Percentiles rank a stretch among this genome's conserved stretches.
phyloP scores from a whole-genome alignment of 1,140 invertebrate species.

The Conus betulinus region DNA sequence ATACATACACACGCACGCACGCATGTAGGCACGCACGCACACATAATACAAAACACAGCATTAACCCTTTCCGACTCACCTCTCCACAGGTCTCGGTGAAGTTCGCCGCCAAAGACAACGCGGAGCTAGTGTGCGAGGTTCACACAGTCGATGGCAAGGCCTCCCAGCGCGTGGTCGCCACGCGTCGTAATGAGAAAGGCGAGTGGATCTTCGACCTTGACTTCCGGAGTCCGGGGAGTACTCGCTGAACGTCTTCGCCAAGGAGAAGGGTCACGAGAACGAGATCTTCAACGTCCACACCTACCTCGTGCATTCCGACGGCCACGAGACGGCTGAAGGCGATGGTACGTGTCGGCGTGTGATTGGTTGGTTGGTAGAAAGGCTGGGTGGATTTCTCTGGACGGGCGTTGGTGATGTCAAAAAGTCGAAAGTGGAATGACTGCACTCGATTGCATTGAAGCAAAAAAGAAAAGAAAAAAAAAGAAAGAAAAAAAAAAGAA shows the following conservation, averaged over 20 bases:
- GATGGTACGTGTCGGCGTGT: not conserved
- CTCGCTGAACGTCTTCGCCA: slow-evolving; percentile 69
- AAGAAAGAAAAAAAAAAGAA: no score
- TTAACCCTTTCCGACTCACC: not conserved
- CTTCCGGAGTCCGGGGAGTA: slow-evolving; percentile 68
- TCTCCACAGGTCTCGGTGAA: slow-evolving; percentile 41
- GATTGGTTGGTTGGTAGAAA: no score
- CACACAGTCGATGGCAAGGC: slow-evolving; percentile 64
- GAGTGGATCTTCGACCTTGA: slow-evolving; percentile 68
- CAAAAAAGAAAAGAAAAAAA: no score
- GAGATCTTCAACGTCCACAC: slow-evolving; percentile 68
- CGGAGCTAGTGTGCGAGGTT: slow-evolving; percentile 67
- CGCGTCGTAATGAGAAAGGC: slow-evolving; percentile 51
- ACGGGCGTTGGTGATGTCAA: no score
- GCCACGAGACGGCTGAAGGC: slow-evolving; percentile 41
- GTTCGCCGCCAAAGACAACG: slow-evolving; percentile 59
- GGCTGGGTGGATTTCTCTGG: no score
- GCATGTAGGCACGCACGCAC: not conserved
- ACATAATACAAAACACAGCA: not conserved
- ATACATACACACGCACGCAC: no score
- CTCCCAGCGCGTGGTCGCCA: slow-evolving; percentile 54
- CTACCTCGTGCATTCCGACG: slow-evolving; percentile 67
- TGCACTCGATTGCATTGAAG: no score
- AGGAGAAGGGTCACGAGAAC: slow-evolving; percentile 53
- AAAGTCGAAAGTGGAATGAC: no score